Percentiles rank a stretch among this genome's conserved stretches.
These are phyloP conservation scores for Enteromius thamalakanensis DNA, from an alignment of 2,797 vertebrate genomes.

Conservation along the genomic window DNA sequence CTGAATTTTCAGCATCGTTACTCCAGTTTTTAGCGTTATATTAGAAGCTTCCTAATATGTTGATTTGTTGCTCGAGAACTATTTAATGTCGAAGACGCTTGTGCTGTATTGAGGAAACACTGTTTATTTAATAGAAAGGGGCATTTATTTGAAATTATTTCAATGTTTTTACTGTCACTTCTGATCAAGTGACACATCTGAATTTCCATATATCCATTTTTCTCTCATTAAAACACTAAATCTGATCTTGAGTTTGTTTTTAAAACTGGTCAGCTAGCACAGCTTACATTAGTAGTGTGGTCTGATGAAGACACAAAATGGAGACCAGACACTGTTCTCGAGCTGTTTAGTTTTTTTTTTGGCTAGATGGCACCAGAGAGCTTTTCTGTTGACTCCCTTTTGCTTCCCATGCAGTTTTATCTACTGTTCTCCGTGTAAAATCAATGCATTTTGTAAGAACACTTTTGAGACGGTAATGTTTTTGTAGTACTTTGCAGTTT, in stretches of 20 bases:
- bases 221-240: background rate
- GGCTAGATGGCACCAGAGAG: conserved; percentile 46
- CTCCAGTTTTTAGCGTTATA: background rate
- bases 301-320: conserved; percentile 13
- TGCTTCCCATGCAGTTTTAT: background rate
- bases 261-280: background rate
- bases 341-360: background rate
- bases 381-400: background rate
- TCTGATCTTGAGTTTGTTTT: background rate
- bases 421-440: background rate
- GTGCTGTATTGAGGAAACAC: background rate
- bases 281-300: background rate
- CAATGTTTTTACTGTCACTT: too few relatives aligned
- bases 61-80: background rate
- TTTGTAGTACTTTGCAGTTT: background rate
- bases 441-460: background rate
- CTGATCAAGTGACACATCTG: too few relatives aligned
- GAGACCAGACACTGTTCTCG: background rate
- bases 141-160: too few relatives aligned
- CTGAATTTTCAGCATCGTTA: background rate
- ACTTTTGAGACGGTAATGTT: background rate
- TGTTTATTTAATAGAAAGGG: too few relatives aligned
- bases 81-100: background rate
- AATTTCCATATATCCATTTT: background rate
- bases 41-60: background rate